Base-by-base conservation (phyloP, 2,888 invertebrate genomes). In the Caenorhabditis sp. region DNA sequence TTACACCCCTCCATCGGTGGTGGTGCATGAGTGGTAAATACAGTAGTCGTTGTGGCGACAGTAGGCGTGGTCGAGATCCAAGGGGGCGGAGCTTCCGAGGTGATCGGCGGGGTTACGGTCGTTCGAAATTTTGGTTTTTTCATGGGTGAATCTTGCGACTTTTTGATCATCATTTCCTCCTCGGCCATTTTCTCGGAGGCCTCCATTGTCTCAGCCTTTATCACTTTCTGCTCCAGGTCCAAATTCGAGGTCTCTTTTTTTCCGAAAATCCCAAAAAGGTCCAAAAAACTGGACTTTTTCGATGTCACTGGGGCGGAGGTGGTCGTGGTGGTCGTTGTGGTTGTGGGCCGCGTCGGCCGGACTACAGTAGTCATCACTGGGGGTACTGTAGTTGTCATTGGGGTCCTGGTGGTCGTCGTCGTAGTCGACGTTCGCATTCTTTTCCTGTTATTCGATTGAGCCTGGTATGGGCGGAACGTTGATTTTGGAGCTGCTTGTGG, bases 1-100 rank as follows among this genome's bases (percentile, higher is more conserved):
- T 44, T 49, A 54, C 87, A 87, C 4, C 85, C 85, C 38, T 87
- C 87, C n/a, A 74, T 58, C 3, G 86, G 85, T 2, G 87, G 83
- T 14, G 87, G 85, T 1, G 85, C 81, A 24, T 80, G 80, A 8
- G 88, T 88, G 6, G 82, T 77, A 68, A 80, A 86, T 58, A 80
- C 80, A 5, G 87, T 87, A 19, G 87, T 86, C 10, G 86, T 86
- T 1, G 86, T 84, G 8, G 82, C 59, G 19, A 59, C 58, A 7
- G 80, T 70, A 12, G 77, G 59, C 3, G 88, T 86, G 0, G 85
- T 87, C 0, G 86, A 80, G 10, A 82, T 66, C 86, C 86, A 86
- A 0, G 85, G 88, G 5, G 88, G 88, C 31, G 85, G 85, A 1
- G 81, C 54, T 63, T 86, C 86, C 7, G 81, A 73, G 0, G 74